Base-by-base conservation (phyloP, 2,113 vertebrate species). In the Narcine bancroftii region DNA sequence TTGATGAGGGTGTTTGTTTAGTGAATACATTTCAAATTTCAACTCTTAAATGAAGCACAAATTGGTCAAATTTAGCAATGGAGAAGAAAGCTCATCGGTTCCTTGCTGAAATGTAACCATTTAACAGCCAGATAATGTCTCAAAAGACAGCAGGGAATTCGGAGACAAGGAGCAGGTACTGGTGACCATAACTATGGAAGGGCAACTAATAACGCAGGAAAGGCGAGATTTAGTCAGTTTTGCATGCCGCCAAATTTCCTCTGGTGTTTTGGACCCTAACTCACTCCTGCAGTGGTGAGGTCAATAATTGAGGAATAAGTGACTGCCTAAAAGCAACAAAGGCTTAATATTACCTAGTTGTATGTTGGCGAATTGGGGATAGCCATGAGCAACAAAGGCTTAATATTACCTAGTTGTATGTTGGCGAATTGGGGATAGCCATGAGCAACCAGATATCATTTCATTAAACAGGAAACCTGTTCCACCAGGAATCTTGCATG, bases 301-400 rank as follows among this genome's bases (percentile, higher is more conserved):
- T 19, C 33, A 92, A 24, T 19, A 92, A 56, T 5, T 93, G 94
- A 93, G 93, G n/a, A n/a, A n/a, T n/a, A n/a, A n/a, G 92, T 47
- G 89, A 47, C 87, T 92, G 92, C 93, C 15, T 39, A n/a, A 4
- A 24, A 73, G 24, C 47, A 63, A 26, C 19, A 91, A 33, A 65
- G 47, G 47, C 13, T 29, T 47, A 19, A 1, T 71, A 11, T 71
- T 45, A 29, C 21, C 10, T 26, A 33, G 10, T 39, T 11, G 33
- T 47, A 0, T 24, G 1, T 53, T 33, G 9, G 76, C 9, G 56
- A 7, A 63, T 63, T 4, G 60, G 60, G 60, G 60, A 63, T 15
- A 63, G 39, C 42, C n/a, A n/a, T n/a, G n/a, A 73, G 24, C 47
- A 63, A 26, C 19, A 91, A 33, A 65, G 47, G 47, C 13, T 29